Percentiles rank a stretch among this genome's conserved stretches.
Conservation (phyloP, 2,888 invertebrate genomes). For the Erynnis tages region DNA sequence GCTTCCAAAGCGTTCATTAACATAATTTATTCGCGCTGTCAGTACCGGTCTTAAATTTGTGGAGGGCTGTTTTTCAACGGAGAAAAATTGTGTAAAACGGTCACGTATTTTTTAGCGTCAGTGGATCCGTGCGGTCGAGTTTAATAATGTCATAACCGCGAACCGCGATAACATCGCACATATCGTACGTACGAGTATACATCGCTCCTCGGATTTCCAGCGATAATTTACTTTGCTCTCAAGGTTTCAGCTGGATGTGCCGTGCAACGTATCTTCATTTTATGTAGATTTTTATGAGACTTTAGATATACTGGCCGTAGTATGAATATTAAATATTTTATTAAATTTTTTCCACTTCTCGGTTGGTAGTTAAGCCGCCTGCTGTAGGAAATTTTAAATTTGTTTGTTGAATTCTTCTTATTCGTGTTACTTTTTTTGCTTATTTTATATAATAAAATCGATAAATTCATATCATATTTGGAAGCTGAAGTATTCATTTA, state of each 20-base stretch:
- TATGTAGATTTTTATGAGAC: conserved; percentile 25
- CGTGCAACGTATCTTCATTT: conserved; percentile 19
- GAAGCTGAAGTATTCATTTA: too few species aligned
- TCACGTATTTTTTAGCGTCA: conserved; percentile 76
- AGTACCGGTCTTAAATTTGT: conserved; percentile 75
- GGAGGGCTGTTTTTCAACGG: conserved; percentile 70
- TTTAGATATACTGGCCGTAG: conserved; percentile 5
- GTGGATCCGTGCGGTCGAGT: conserved; percentile 57
- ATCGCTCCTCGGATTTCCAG: conserved; percentile 57
- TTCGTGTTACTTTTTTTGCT: too few species aligned
- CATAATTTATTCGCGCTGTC: conserved; percentile 79
- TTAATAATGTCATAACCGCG: conserved; percentile 76
- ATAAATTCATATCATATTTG: too few species aligned
- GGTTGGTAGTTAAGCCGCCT: background rate
- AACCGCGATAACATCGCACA: conserved; percentile 62
- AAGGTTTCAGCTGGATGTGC: conserved; percentile 43
- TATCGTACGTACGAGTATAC: conserved; percentile 35
- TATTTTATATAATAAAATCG: too few species aligned
- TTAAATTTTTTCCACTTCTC: background rate
- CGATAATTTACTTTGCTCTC: conserved; percentile 69
- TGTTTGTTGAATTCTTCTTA: too few species aligned
- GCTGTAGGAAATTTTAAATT: too few species aligned
- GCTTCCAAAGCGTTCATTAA: conserved; percentile 76
- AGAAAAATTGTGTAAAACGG: conserved; percentile 68
- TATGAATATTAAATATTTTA: conserved; percentile 19